Evolutionary conservation across 2,113 vertebrate species (phyloP).

Genomic region (Crotalus viridis): DNA sequence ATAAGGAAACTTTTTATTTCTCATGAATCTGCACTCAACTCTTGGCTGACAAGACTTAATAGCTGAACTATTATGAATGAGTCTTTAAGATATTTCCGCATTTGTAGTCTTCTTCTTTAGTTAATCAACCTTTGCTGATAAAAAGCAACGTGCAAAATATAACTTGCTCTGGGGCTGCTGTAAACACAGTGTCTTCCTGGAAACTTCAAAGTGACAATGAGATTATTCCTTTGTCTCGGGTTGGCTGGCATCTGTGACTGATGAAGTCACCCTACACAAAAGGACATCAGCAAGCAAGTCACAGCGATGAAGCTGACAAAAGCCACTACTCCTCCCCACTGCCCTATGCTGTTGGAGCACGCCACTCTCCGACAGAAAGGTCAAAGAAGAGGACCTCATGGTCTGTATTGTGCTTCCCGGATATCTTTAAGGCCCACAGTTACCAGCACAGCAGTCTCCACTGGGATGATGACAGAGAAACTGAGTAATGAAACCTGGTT

Average conservation of each 20-base stretch:
- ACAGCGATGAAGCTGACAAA: conserved; percentile 5
- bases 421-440: rapidly evolving
- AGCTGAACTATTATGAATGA: background rate
- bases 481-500: background rate
- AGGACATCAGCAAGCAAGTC: conserved; percentile 3
- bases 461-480: background rate
- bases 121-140: background rate
- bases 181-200: background rate
- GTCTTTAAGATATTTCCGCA: background rate
- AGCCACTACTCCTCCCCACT: background rate
- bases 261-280: conserved; percentile 12
- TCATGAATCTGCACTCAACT: background rate
- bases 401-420: background rate
- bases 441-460: background rate
- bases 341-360: background rate
- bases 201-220: conserved; percentile 7
- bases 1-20: background rate
- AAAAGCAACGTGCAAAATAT: background rate
- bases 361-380: background rate
- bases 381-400: background rate
- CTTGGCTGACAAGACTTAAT: background rate
- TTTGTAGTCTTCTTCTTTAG: background rate
- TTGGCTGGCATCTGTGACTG: conserved; percentile 15
- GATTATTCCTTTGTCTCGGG: conserved; percentile 19
- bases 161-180: background rate